Evolutionary conservation across 2,113 vertebrate genomes (phyloP), one percentile per base, ranked within the genome.

Genomic region (Lipotes vexillifer): DNA sequence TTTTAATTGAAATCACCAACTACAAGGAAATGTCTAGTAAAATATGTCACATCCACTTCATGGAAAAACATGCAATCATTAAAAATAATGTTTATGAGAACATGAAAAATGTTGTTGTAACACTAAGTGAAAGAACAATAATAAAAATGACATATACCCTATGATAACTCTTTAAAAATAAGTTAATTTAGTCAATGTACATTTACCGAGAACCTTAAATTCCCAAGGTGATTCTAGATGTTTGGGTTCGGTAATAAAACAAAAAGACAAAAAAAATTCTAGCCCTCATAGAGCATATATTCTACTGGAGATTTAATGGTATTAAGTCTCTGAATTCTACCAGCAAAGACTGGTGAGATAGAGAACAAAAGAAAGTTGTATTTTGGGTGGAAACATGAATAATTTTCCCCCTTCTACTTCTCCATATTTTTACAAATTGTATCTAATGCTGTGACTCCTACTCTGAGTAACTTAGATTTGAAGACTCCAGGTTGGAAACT

Each of bases 41-140:
- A 96, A 49, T 59, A 69, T 23, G 61, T 81, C 69, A 85, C 5
- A 83, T 57, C 8, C 20, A 95, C 57, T 94, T 94, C 36, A 18
- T 90, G 52, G 46, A 94, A 92, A 95, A 81, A 75, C 38, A 93
- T 15, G 27, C 21, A 94, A 61, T 92, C 57, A 88, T 20, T 93
- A 65, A 93, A 94, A 96, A 82, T 82, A 92, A 85, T 74, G 41
- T 93, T 96, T 83, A 59, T 68, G 29, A 33, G 25, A 96, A 80
- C 8, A 94, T 78, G 78, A 91, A 95, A 96, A 96, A 92, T 61
- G 21, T 25, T 87, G 9, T 84, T 93, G 81, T 31, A 86, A 63
- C 7, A 84, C 59, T 84, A 87, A 77, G 4, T 88, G 31, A 68
- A 77, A 77, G 88, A 94, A 65, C 3, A 93, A n/a, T 44, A 85